Conservation (phyloP, 2,888 invertebrate species). For the Andrena praecox region DNA sequence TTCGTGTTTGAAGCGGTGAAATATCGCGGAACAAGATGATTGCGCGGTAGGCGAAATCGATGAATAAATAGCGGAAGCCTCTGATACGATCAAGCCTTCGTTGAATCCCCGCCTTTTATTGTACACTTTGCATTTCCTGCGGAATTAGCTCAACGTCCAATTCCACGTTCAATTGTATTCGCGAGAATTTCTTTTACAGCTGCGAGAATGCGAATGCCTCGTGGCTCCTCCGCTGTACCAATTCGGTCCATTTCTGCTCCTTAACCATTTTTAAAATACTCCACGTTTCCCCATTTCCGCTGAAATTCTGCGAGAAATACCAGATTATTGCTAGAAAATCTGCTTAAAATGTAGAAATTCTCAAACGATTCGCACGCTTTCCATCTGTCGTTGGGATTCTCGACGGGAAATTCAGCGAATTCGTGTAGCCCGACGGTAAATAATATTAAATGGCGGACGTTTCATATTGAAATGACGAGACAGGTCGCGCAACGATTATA, state of each 20-base stretch:
- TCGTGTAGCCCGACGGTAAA: too few relatives aligned
- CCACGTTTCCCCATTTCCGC: too few relatives aligned
- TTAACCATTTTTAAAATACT: too few relatives aligned
- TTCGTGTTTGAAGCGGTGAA: constrained; percentile 38
- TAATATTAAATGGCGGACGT: neutral
- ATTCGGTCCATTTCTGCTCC: too few relatives aligned
- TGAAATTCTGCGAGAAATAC: too few relatives aligned
- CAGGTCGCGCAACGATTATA: neutral
- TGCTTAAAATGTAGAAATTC: too few relatives aligned
- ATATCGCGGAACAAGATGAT: constrained; percentile 44
- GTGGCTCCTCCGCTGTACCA: too few relatives aligned
- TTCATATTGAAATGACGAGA: neutral
- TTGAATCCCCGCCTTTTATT: neutral
- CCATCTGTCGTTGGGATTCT: too few relatives aligned
- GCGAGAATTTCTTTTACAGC: neutral
- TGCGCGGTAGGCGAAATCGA: constrained; percentile 6
- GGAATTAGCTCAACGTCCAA: neutral
- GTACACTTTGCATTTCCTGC: neutral
- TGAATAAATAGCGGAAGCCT: constrained; percentile 28
- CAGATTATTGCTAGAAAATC: too few relatives aligned
- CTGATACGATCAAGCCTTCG: constrained; percentile 15
- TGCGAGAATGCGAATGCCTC: neutral
- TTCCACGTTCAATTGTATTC: neutral
- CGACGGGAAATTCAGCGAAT: too few relatives aligned
- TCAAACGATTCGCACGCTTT: too few relatives aligned